These are phyloP conservation scores for Uropsilus gracilis DNA, from an alignment of 2,113 vertebrate genomes.

Conservation along the genomic window DNA sequence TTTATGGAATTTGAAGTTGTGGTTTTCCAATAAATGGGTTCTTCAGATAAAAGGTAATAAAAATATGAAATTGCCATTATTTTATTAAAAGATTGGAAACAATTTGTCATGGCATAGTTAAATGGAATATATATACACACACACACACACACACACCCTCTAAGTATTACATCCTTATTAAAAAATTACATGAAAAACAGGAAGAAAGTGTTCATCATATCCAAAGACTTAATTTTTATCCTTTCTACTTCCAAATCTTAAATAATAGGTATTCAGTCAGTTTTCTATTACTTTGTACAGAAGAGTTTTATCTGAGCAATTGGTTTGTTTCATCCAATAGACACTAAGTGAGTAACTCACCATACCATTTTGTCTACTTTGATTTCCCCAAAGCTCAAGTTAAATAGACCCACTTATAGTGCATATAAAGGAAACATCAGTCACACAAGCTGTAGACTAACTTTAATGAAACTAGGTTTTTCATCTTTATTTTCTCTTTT, in stretches of 20 bases:
- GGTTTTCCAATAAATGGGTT: not conserved
- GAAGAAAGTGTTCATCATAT: not conserved
- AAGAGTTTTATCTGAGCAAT: not conserved
- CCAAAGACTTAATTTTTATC: not conserved
- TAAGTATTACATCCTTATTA: not conserved
- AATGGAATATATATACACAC: not conserved
- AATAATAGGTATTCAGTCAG: not conserved
- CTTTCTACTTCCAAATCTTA: not conserved
- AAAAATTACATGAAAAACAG: not conserved
- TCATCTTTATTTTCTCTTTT: conserved; percentile 12
- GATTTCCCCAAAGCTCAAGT: not conserved
- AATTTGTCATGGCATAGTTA: not conserved
- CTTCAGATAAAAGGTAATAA: not conserved
- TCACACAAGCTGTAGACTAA: not conserved
- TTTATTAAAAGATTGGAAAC: not conserved
- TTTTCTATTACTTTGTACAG: not conserved
- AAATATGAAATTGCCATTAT: not conserved
- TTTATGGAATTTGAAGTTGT: not conserved
- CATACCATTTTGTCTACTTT: not conserved
- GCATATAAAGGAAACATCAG: too few species aligned
- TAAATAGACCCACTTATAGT: too few species aligned
- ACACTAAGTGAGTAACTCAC: not conserved
- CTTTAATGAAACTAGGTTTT: not conserved
- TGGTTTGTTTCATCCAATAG: not conserved
- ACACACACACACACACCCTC: not conserved